These are phyloP conservation scores for Dromaius novaehollandiae DNA, from an alignment of 2,113 vertebrate species.

Conservation along the genomic window DNA sequence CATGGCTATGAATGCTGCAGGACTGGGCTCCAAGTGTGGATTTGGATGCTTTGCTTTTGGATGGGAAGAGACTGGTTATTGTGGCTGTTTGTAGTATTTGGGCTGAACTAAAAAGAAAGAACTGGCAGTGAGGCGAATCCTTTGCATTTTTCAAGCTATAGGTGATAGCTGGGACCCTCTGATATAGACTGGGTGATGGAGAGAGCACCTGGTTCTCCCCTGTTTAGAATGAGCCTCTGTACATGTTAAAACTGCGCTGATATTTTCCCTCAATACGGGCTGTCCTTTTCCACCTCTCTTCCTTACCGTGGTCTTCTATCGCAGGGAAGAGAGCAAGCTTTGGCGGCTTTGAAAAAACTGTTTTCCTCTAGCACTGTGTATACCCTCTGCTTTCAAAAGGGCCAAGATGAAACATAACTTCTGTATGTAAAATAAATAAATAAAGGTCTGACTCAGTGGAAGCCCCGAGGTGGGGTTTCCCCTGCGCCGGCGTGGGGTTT, in stretches of 20 bases:
- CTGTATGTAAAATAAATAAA: constrained; percentile 36
- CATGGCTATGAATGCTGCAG: background rate
- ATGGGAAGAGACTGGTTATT: background rate
- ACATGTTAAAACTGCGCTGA: background rate
- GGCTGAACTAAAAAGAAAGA: background rate
- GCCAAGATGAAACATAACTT: background rate
- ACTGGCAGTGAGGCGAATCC: background rate
- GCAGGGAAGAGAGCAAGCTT: background rate
- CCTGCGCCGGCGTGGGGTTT: constrained; percentile 49
- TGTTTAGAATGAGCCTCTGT: background rate
- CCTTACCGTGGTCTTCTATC: background rate
- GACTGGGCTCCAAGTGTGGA: background rate
- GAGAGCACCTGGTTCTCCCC: background rate
- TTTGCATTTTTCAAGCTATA: background rate
- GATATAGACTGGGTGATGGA: background rate
- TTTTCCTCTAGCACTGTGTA: background rate
- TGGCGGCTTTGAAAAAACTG: background rate
- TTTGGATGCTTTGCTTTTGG: background rate
- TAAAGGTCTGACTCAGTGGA: constrained; percentile 59
- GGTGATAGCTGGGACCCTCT: background rate
- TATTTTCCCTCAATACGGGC: background rate
- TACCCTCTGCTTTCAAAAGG: background rate
- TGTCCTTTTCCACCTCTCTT: background rate
- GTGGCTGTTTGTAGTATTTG: background rate
- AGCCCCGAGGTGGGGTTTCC: constrained; percentile 67